Conservation (phyloP, 2,797 vertebrate species). For the Xerus rutilus region DNA sequence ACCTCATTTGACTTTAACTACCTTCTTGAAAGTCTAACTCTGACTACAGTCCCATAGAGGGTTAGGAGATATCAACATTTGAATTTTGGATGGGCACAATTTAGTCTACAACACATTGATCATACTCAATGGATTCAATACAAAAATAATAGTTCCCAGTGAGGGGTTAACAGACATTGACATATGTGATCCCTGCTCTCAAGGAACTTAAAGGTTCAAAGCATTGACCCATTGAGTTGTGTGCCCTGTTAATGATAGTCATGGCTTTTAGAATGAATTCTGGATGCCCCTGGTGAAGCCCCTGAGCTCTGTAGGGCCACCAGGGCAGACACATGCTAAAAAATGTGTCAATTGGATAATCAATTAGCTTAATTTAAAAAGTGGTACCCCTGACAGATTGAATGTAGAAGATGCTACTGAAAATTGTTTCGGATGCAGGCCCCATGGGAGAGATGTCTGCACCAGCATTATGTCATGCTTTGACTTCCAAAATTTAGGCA, state of each 20-base stretch:
- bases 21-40: neutral
- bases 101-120: neutral
- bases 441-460: slow-evolving; percentile 39
- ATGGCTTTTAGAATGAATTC: neutral
- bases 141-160: neutral
- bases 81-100: neutral
- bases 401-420: slow-evolving; percentile 27
- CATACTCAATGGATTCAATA: neutral
- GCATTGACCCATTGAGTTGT: neutral
- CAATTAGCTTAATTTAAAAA: slow-evolving; percentile 73
- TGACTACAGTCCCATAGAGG: neutral
- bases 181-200: neutral
- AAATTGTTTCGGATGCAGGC: slow-evolving; percentile 72
- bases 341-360: slow-evolving; percentile 53
- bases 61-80: neutral
- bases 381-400: slow-evolving; percentile 59
- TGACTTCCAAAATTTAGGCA: slow-evolving; percentile 56
- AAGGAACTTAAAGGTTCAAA: neutral
- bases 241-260: neutral
- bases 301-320: neutral
- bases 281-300: neutral
- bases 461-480: slow-evolving; percentile 68
- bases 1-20: neutral
- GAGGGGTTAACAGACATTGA: neutral
- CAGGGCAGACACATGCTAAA: neutral